Conservation (phyloP, 2,888 invertebrate genomes). For the Sepioteuthis lessoniana region DNA sequence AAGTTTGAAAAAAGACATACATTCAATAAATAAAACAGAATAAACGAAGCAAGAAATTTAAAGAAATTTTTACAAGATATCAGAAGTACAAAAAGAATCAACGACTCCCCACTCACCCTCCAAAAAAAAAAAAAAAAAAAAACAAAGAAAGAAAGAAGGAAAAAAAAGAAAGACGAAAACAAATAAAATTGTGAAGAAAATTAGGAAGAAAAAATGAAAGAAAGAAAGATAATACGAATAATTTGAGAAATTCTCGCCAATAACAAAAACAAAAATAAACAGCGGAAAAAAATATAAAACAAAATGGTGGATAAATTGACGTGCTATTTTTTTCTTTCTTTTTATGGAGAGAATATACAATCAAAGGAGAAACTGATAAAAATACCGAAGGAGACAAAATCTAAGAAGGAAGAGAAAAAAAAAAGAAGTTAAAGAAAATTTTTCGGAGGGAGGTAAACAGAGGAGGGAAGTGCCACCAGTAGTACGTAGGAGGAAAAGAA, state of each 20-base stretch:
- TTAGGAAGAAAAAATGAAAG: not conserved
- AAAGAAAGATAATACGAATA: no score
- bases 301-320: not conserved
- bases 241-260: not conserved
- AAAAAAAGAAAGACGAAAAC: not conserved
- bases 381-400: conserved; percentile 33
- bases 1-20: no score
- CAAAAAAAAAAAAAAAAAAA: not conserved
- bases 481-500: not conserved
- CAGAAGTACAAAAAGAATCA: no score
- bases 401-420: no score
- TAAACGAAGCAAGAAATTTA: no score
- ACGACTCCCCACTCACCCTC: no score
- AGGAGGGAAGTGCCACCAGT: not conserved
- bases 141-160: not conserved
- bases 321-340: no score
- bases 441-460: not conserved
- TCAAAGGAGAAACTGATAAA: not conserved
- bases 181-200: not conserved
- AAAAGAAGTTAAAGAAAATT: not conserved
- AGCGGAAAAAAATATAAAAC: not conserved
- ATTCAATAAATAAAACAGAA: no score
- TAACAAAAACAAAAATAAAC: not conserved
- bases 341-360: not conserved
- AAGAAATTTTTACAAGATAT: no score